A percentile compares a stretch with the other conserved stretches of the same genome.
These are phyloP conservation scores for Felis chaus DNA, from an alignment of 2,113 vertebrate species.

Conservation along the genomic window DNA sequence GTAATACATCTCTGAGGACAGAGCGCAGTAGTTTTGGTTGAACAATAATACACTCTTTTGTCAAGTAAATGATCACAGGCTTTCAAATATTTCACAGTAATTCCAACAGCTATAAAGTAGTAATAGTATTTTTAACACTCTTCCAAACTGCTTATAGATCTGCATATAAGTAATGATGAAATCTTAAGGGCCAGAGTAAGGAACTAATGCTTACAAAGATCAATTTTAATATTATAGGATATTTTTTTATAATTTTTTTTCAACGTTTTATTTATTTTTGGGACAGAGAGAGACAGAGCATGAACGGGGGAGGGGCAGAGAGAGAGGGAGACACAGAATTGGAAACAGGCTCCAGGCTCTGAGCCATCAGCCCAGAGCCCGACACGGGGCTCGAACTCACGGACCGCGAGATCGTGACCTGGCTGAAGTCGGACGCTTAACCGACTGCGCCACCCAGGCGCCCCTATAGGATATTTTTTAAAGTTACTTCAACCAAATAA, in stretches of 20 bases:
- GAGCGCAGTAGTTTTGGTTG: background rate
- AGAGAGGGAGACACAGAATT: no score
- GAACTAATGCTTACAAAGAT: background rate
- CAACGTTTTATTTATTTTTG: no score
- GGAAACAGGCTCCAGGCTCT: no score
- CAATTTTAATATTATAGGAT: background rate
- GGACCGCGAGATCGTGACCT: no score
- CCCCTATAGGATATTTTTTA: background rate
- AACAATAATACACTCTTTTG: constrained; percentile 1
- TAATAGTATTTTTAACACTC: background rate
- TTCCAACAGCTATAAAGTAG: background rate
- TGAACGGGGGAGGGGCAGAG: no score
- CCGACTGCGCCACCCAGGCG: no score
- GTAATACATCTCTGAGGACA: background rate
- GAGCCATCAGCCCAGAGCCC: no score
- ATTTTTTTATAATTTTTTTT: background rate
- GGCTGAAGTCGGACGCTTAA: no score
- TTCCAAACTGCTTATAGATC: background rate
- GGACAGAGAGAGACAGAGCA: no score
- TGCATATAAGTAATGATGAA: background rate
- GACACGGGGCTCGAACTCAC: no score
- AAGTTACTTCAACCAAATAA: background rate
- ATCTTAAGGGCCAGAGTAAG: background rate
- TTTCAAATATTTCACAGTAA: constrained; percentile 37
- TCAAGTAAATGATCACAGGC: background rate